phyloP scores from a whole-genome alignment of 2,888 invertebrate species.

The Idaea dimidiata region DNA sequence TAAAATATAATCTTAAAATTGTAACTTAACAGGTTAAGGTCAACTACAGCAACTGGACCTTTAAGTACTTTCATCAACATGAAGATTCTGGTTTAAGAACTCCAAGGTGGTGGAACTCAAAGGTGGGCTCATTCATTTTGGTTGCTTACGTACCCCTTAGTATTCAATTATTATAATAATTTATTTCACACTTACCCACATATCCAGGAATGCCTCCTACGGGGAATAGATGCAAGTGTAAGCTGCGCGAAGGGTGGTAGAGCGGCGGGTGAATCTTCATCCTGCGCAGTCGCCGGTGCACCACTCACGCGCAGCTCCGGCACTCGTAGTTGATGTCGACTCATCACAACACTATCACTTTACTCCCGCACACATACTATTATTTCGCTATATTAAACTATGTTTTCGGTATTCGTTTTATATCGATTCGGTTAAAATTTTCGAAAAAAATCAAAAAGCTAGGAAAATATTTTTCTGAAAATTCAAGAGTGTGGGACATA shows the following conservation, averaged over 20 bases:
- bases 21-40: no score
- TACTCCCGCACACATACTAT: neutral
- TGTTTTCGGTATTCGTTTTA: neutral
- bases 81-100: conserved; percentile 10
- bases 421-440: neutral
- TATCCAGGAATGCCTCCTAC: conserved; percentile 88
- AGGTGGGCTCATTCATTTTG: no score
- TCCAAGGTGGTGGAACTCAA: no score
- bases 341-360: conserved; percentile 74
- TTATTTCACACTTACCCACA: conserved; percentile 82
- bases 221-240: conserved; percentile 79
- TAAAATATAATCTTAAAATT: no score
- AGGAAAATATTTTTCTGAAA: neutral
- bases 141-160: neutral
- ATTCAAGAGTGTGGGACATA: neutral
- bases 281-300: conserved; percentile 60
- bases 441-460: neutral
- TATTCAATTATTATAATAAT: no score
- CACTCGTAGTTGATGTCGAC: conserved; percentile 81
- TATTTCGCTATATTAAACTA: neutral
- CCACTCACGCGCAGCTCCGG: conserved; percentile 85
- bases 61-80: conserved; percentile 2
- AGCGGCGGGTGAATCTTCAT: conserved; percentile 66
- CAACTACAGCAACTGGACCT: no score
- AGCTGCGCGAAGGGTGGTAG: conserved; percentile 66